phyloP scores from a whole-genome alignment of 2,888 invertebrate genomes.

The Hypomecis punctinalis region DNA sequence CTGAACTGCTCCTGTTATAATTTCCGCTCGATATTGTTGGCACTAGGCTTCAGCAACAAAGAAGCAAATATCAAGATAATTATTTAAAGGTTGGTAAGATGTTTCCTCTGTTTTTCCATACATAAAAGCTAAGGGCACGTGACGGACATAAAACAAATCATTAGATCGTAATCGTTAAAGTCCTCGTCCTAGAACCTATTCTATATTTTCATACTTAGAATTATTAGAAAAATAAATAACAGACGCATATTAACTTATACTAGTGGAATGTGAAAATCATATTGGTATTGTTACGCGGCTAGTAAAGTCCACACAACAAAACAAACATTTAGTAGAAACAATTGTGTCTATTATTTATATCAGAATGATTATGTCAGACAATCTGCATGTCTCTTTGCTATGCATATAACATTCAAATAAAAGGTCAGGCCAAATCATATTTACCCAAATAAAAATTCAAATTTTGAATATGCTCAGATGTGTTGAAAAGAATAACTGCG shows the following conservation, averaged over 20 bases:
- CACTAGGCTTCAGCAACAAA: slow-evolving; percentile 5
- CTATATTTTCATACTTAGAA: too few species aligned
- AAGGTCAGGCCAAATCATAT: background rate
- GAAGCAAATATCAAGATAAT: background rate
- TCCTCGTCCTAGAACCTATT: too few species aligned
- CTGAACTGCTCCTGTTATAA: slow-evolving; percentile 32
- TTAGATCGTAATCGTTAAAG: too few species aligned
- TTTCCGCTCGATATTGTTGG: slow-evolving; percentile 15
- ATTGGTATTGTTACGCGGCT: background rate
- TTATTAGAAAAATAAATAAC: too few species aligned
- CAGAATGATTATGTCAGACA: slow-evolving; percentile 4
- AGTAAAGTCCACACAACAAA: background rate
- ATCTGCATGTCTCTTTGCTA: slow-evolving; percentile 1
- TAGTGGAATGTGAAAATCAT: background rate
- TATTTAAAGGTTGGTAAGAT: too few species aligned
- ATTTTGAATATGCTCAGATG: background rate
- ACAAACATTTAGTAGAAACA: slow-evolving; percentile 5
- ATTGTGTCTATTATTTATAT: slow-evolving; percentile 9
- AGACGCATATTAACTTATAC: background rate
- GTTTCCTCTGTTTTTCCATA: too few species aligned
- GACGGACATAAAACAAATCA: too few species aligned
- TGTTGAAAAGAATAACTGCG: too few species aligned
- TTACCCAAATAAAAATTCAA: background rate
- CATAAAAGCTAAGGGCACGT: too few species aligned
- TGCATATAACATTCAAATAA: slow-evolving; percentile 1